Evolutionary conservation across 2,888 invertebrate species (phyloP).

Genomic region (Alentia gelatinosa): DNA sequence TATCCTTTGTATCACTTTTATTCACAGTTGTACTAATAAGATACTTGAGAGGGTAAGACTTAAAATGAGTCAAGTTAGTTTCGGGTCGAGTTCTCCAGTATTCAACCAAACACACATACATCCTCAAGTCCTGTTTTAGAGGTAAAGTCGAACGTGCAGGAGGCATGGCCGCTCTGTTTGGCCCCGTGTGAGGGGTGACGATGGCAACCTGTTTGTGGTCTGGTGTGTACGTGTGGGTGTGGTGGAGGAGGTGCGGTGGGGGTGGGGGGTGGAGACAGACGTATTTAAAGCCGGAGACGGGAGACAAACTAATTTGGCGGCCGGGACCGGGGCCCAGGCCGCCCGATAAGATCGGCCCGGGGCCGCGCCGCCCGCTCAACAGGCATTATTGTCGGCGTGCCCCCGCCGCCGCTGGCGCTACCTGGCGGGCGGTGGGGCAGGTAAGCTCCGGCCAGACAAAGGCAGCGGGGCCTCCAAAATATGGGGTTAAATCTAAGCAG

Average conservation of each 20-base stretch:
- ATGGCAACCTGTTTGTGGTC: too few species aligned
- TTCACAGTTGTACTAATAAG: too few species aligned
- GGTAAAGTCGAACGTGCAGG: too few species aligned
- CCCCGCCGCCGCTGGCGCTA: constrained; percentile 16
- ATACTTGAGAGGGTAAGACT: too few species aligned
- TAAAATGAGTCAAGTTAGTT: too few species aligned
- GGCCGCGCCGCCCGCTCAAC: constrained; percentile 6
- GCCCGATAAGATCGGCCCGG: background rate
- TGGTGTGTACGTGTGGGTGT: too few species aligned
- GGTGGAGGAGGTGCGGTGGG: background rate
- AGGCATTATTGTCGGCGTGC: background rate
- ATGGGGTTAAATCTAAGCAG: background rate
- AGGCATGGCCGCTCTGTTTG: too few species aligned
- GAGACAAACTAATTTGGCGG: constrained; percentile 39
- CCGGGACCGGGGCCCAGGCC: background rate
- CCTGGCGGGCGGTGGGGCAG: background rate
- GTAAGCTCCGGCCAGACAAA: constrained; percentile 11
- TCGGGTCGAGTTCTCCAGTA: too few species aligned
- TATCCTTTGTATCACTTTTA: too few species aligned
- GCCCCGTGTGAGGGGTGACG: too few species aligned
- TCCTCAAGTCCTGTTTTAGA: too few species aligned
- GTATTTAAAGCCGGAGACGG: background rate
- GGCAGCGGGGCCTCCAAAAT: background rate
- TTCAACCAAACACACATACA: too few species aligned
- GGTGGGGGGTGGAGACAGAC: background rate